Conservation (phyloP, 2,888 invertebrate species). For the Gymnocheta viridis region DNA sequence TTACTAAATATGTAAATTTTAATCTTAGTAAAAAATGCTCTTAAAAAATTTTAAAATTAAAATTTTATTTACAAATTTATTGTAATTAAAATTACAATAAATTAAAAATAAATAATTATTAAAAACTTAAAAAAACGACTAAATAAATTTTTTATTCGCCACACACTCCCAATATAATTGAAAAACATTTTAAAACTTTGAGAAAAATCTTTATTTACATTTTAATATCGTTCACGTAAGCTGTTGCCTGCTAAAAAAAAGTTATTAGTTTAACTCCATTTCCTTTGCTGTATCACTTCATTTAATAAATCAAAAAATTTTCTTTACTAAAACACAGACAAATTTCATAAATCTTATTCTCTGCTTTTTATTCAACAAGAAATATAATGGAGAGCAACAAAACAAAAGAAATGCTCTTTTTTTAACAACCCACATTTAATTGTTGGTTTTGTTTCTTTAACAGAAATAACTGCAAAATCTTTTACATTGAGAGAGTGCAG, state of each 20-base stretch:
- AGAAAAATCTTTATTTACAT: no score
- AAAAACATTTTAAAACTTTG: no score
- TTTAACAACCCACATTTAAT: slow-evolving; percentile 49
- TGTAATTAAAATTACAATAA: no score
- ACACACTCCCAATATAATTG: no score
- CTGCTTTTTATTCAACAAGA: slow-evolving; percentile 77
- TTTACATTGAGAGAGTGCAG: background rate
- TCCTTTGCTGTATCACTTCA: slow-evolving; percentile 1
- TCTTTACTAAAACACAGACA: slow-evolving; percentile 28
- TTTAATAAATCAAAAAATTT: slow-evolving; percentile 42
- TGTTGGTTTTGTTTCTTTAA: background rate
- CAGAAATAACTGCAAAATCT: background rate
- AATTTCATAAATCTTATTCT: slow-evolving; percentile 60
- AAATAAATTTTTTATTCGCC: no score
- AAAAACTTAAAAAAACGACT: no score
- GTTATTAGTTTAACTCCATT: slow-evolving; percentile 14
- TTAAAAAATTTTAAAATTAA: no score
- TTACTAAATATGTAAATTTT: no score
- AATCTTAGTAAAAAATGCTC: no score
- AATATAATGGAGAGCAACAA: slow-evolving; percentile 74
- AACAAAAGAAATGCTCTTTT: slow-evolving; percentile 10
- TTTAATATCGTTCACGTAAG: no score
- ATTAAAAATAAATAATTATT: no score
- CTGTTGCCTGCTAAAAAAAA: background rate
- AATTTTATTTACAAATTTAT: no score